Evolutionary conservation across 2,888 invertebrate species (phyloP), one percentile per base, ranked within the genome.

Genomic region (Seira musarum): DNA sequence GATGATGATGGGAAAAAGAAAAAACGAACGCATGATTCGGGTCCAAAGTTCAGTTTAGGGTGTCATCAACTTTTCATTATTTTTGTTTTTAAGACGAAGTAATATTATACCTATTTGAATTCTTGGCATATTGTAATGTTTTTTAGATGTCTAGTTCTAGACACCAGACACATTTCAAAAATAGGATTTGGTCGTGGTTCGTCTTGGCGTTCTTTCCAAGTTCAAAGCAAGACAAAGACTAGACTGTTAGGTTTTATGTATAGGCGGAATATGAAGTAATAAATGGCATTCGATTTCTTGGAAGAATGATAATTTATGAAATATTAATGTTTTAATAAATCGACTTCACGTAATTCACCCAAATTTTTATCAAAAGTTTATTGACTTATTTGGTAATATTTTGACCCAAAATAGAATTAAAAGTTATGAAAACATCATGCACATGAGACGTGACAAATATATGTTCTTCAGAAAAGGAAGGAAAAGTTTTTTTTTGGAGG

Each of bases 381-480:
- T 57, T 57, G 57, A 57, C 57, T 57, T 57, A 5, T 57, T n/a
- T 57, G 57, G 8, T 57, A 6, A 57, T 57, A 17, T 57, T 57
- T 57, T 17, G 10, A 57, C 57, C 57, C 57, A 57, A 57, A 57
- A 57, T 57, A 17, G 57, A 57, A 57, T 15, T 13, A 15, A 57
- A n/a, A n/a, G n/a, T 57, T 57, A 15, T 57, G 10, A 57, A 57
- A 57, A 5, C 3, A 57, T 8, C 57, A 57, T 57, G 57, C 17
- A 57, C 57, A 13, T 10, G 57, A 57, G 17, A n/a, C 57, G 17
- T 57, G 57, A 13, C 10, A 57, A 8, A n/a, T 57, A 3, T 57
- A 57, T 57, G 17, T 78, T 70, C 71, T 63, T 78, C 46, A 61
- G 61, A 61, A 60, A 22, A 53, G 15, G 17, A 69, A 69, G 53